Conservation (phyloP, 1,140 invertebrate species). For the Cephus cinctus region DNA sequence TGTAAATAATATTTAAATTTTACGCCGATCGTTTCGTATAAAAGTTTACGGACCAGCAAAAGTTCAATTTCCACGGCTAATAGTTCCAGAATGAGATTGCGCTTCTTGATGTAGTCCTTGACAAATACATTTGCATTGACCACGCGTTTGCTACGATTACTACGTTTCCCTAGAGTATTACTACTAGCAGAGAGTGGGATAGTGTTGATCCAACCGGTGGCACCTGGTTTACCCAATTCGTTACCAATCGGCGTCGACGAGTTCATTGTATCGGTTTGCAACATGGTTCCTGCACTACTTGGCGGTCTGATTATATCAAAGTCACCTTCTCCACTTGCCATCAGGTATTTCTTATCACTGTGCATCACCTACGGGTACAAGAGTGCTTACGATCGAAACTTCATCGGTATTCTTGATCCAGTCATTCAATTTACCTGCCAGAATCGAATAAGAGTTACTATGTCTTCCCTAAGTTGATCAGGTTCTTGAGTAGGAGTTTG, state of each 20-base stretch:
- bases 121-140: constrained; percentile 77
- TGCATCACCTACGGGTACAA: constrained; percentile 76
- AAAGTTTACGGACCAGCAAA: constrained; percentile 59
- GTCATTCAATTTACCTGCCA: constrained; percentile 72
- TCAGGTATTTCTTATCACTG: constrained; percentile 95
- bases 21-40: background rate
- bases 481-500: constrained; percentile 81
- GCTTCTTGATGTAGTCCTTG: constrained; percentile 92
- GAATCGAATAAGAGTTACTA: constrained; percentile 87
- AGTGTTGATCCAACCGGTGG: constrained; percentile 87
- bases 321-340: constrained; percentile 69
- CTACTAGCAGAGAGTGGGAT: constrained; percentile 71
- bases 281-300: constrained; percentile 52
- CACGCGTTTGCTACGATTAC: constrained; percentile 69
- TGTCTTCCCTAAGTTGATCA: constrained; percentile 82
- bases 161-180: constrained; percentile 77
- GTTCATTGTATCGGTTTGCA: constrained; percentile 42
- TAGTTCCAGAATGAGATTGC: constrained; percentile 91
- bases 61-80: constrained; percentile 92
- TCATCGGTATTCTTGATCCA: background rate
- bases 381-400: too few species aligned
- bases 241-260: constrained; percentile 57
- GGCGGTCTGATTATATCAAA: constrained; percentile 53
- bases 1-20: constrained; percentile 10
- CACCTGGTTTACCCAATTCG: constrained; percentile 63